Conservation (phyloP, 2,888 invertebrate species). For the Herminia tarsipennalis region DNA sequence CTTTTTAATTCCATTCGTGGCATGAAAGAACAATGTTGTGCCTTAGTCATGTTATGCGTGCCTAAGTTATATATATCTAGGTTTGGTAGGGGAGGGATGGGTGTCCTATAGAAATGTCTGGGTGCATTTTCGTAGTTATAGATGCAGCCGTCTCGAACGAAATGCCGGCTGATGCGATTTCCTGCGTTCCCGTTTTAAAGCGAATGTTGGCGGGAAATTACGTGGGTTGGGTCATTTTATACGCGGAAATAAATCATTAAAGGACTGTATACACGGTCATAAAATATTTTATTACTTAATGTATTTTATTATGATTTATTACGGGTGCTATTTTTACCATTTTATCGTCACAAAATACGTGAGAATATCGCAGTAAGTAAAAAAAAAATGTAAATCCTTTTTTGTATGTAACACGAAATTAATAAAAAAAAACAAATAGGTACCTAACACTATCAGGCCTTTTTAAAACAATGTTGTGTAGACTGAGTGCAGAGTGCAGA, state of each 20-base stretch:
- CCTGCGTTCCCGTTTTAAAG: slow-evolving; percentile 57
- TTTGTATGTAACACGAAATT: no score
- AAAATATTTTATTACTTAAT: slow-evolving; percentile 32
- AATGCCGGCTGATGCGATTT: slow-evolving; percentile 66
- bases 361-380: no score
- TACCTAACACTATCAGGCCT: no score
- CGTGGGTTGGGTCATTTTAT: slow-evolving; percentile 37
- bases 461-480: no score
- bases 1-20: slow-evolving; percentile 24
- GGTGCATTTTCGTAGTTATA: slow-evolving; percentile 70
- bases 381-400: no score
- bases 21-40: slow-evolving; percentile 38
- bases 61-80: slow-evolving; percentile 42
- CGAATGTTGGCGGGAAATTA: slow-evolving; percentile 54
- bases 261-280: slow-evolving; percentile 12
- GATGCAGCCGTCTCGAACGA: slow-evolving; percentile 57
- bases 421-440: no score
- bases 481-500: no score
- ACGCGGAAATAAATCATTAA: slow-evolving; percentile 39
- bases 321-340: background rate
- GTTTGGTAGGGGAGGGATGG: slow-evolving; percentile 53
- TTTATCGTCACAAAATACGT: no score
- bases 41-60: slow-evolving; percentile 38
- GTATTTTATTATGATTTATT: slow-evolving; percentile 21
- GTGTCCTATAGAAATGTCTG: slow-evolving; percentile 77